Conservation (phyloP, 1,140 invertebrate species). For the Drosophila sproati region DNA sequence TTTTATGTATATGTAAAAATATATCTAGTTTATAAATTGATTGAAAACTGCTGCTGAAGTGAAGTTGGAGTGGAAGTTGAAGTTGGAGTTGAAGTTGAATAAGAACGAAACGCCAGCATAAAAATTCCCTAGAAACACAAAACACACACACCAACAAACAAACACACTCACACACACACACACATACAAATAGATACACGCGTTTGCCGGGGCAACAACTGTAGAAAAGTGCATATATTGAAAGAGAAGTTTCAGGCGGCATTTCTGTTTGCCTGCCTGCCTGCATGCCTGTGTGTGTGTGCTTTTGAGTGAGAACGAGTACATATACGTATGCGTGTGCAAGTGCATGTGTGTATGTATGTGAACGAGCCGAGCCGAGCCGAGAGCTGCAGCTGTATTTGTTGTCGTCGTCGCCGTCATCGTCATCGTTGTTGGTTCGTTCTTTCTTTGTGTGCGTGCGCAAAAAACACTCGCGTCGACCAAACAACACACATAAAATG, state of each 20-base stretch:
- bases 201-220: slow-evolving; percentile 31
- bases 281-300: slow-evolving; percentile 5
- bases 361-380: too few relatives aligned
- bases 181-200: slow-evolving; percentile 8
- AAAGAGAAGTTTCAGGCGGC: slow-evolving; percentile 35
- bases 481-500: slow-evolving; percentile 15
- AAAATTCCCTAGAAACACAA: slow-evolving; percentile 46
- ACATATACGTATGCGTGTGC: too few relatives aligned
- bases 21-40: slow-evolving; percentile 1
- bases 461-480: slow-evolving; percentile 25
- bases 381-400: slow-evolving; percentile 33
- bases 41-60: slow-evolving; percentile 13
- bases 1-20: slow-evolving; percentile 7
- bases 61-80: slow-evolving; percentile 8
- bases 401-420: background rate
- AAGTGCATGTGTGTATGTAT: too few relatives aligned
- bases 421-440: slow-evolving; percentile 39
- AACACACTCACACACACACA: slow-evolving; percentile 18
- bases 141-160: slow-evolving; percentile 13
- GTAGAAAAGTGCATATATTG: slow-evolving; percentile 42
- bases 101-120: slow-evolving; percentile 52
- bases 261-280: slow-evolving; percentile 18
- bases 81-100: slow-evolving; percentile 34
- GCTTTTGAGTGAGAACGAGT: too few relatives aligned
- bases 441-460: slow-evolving; percentile 34